phyloP scores from a whole-genome alignment of 2,113 vertebrate species.

The Pagrus major region DNA sequence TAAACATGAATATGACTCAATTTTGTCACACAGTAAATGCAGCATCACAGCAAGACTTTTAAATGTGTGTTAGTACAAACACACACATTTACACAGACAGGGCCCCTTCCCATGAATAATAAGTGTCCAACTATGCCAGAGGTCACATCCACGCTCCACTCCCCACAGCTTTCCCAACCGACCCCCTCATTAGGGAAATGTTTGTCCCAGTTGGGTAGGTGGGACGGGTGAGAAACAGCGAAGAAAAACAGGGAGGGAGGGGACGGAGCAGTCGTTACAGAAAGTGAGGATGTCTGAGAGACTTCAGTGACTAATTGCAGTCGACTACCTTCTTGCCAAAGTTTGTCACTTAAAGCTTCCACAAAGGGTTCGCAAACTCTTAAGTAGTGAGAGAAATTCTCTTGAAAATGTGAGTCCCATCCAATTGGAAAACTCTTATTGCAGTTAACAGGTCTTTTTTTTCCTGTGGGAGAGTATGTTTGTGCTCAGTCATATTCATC shows the following conservation, averaged over 20 bases:
- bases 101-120: slow-evolving; percentile 90
- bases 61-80: not conserved
- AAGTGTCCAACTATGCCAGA: slow-evolving; percentile 90
- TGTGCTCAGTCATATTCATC: slow-evolving; percentile 60
- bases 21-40: not conserved
- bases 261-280: slow-evolving; percentile 10
- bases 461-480: slow-evolving; percentile 35
- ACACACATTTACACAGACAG: slow-evolving; percentile 81
- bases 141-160: slow-evolving; percentile 92
- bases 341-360: slow-evolving; percentile 32
- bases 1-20: slow-evolving; percentile 15
- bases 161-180: slow-evolving; percentile 90
- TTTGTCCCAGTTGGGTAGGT: slow-evolving; percentile 86
- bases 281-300: slow-evolving; percentile 42
- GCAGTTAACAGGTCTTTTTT: slow-evolving; percentile 47
- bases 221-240: slow-evolving; percentile 67
- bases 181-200: slow-evolving; percentile 94
- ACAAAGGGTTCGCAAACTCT: slow-evolving; percentile 51
- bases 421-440: slow-evolving; percentile 18
- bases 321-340: slow-evolving; percentile 42
- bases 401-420: slow-evolving; percentile 32
- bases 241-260: slow-evolving; percentile 40
- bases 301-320: slow-evolving; percentile 57
- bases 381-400: slow-evolving; percentile 22
- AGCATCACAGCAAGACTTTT: not conserved